These are phyloP conservation scores for Hofmannophila pseudospretella DNA, from an alignment of 2,888 invertebrate genomes.

Conservation along the genomic window DNA sequence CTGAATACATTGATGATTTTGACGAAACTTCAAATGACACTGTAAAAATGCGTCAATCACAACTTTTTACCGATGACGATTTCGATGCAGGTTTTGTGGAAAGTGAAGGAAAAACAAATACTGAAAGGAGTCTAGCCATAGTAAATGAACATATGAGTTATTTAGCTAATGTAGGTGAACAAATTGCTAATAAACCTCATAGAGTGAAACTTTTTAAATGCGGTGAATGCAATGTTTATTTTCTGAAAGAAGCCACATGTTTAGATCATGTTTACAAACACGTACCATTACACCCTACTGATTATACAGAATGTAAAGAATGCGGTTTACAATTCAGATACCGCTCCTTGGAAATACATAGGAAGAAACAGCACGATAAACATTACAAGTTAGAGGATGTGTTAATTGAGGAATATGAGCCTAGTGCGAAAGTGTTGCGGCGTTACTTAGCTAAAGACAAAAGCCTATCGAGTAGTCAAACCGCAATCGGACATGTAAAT, in stretches of 20 bases:
- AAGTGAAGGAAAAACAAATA: no score
- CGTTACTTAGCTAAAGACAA: not conserved
- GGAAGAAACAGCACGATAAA: constrained; percentile 31
- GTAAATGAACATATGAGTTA: no score
- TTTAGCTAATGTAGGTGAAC: not conserved
- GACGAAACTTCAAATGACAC: no score
- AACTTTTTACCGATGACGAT: no score
- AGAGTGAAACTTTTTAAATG: constrained; percentile 28
- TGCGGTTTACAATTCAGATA: constrained; percentile 45
- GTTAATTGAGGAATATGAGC: constrained; percentile 33
- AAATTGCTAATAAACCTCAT: not conserved
- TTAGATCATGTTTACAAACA: constrained; percentile 34
- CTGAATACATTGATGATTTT: no score
- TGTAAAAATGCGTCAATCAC: no score
- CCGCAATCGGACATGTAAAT: no score
- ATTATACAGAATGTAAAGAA: constrained; percentile 47
- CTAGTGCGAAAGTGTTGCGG: not conserved
- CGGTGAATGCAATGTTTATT: constrained; percentile 40
- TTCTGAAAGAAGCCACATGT: constrained; percentile 28
- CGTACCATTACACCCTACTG: constrained; percentile 27
- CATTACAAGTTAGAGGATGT: constrained; percentile 36
- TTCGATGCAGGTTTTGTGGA: no score
- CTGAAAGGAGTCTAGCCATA: no score
- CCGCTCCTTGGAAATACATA: constrained; percentile 30
- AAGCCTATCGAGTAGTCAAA: no score